Percentiles rank a stretch among this genome's conserved stretches.
These are phyloP conservation scores for Dissostichus mawsoni DNA, from an alignment of 2,113 vertebrate species.

Conservation along the genomic window DNA sequence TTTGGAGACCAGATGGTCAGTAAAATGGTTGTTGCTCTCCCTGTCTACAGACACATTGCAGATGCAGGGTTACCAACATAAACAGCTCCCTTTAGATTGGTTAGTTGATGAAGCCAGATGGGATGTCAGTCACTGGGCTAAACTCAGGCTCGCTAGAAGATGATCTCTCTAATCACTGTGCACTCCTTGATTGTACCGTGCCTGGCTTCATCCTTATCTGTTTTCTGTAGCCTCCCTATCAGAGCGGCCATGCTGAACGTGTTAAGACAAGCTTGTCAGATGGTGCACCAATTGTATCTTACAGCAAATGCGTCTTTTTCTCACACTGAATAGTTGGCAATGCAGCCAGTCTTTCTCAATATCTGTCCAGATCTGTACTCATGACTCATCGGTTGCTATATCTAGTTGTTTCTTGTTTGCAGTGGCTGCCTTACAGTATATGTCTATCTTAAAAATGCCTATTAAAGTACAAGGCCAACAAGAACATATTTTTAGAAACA, in stretches of 20 bases:
- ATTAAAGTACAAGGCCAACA: background rate
- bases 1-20: background rate
- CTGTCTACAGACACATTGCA: background rate
- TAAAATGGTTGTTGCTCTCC: background rate
- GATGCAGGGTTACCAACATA: background rate
- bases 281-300: background rate
- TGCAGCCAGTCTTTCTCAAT: background rate
- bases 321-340: background rate
- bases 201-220: slow-evolving; percentile 33
- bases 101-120: background rate
- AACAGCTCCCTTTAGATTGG: background rate
- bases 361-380: slow-evolving; percentile 1
- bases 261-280: background rate
- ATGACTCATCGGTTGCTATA: slow-evolving; percentile 27
- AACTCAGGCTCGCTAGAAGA: background rate
- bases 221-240: slow-evolving; percentile 6
- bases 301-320: slow-evolving; percentile 3
- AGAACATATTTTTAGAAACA: slow-evolving; percentile 23
- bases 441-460: slow-evolving; percentile 2
- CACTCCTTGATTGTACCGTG: slow-evolving; percentile 28
- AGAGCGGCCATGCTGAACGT: background rate
- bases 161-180: slow-evolving; percentile 27
- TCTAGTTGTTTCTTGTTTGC: background rate
- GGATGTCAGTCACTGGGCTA: background rate
- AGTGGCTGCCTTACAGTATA: background rate